These are phyloP conservation scores for Seriola dumerili DNA, from an alignment of 2,113 vertebrate genomes.

Conservation along the genomic window DNA sequence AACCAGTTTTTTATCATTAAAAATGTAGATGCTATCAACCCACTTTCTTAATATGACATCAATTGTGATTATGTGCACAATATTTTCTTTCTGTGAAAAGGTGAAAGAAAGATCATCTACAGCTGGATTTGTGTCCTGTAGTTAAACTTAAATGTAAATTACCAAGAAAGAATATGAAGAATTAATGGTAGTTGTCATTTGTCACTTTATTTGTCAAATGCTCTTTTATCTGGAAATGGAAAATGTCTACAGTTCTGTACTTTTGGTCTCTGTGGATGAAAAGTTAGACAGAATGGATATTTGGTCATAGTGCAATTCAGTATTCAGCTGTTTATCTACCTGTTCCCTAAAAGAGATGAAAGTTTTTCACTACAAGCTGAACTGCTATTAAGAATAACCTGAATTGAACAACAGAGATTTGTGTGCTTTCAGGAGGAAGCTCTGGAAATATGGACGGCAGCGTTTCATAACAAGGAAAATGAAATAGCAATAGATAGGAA, in stretches of 20 bases:
- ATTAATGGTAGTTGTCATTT: slow-evolving; percentile 5
- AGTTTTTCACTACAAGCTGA: slow-evolving; percentile 26
- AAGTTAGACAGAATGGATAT: slow-evolving; percentile 19
- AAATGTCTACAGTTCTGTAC: not conserved
- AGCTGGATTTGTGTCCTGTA: not conserved
- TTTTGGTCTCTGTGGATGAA: slow-evolving; percentile 16
- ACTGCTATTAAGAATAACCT: slow-evolving; percentile 21
- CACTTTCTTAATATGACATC: slow-evolving; percentile 38
- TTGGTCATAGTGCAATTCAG: not conserved
- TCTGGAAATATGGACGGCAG: slow-evolving; percentile 47
- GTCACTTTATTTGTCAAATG: not conserved
- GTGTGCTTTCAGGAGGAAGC: slow-evolving; percentile 42
- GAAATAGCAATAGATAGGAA: slow-evolving; percentile 74
- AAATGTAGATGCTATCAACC: slow-evolving; percentile 67
- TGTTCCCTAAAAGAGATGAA: slow-evolving; percentile 16
- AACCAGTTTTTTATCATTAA: slow-evolving; percentile 56
- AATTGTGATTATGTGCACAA: slow-evolving; percentile 45
- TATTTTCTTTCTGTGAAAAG: slow-evolving; percentile 19
- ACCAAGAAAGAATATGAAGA: slow-evolving; percentile 15
- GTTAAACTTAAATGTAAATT: slow-evolving; percentile 41
- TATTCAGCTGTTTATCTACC: slow-evolving; percentile 16
- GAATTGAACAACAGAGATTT: slow-evolving; percentile 28
- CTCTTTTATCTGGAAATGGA: not conserved
- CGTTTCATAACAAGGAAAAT: slow-evolving; percentile 75
- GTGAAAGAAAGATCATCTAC: slow-evolving; percentile 19